Base-by-base conservation (phyloP, 2,113 vertebrate genomes). In the Orthonyx spaldingii region DNA sequence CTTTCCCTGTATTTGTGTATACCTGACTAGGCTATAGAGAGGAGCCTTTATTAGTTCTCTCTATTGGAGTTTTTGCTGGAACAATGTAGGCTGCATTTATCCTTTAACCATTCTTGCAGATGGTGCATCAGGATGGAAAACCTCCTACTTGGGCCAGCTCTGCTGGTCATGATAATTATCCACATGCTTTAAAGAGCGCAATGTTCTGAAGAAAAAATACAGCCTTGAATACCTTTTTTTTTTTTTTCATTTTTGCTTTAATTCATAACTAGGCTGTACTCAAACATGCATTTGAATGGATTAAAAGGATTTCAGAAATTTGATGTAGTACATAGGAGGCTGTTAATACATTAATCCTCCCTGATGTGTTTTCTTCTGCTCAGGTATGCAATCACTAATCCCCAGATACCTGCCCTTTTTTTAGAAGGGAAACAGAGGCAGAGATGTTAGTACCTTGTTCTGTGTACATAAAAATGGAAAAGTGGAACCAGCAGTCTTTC, bases 1-100 rank as follows among this genome's bases (percentile, higher is more conserved):
- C 98, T 39, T 97, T 98, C 19, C 98, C 98, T 32, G 91, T 98
- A 23, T 99, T 98, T 49, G 96, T 98, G 46, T 98, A 98, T 87
- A 97, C 98, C 72, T 97, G 97, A 89, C 95, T 98, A 81, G 97
- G 97, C 61, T 98, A 98, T 94, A 94, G 98, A 94, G 98, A 99
- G 6, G 95, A 98, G 52, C 97, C 97, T 33, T 96, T 98, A 91
- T 59, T 96, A 88, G 98, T 98, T 95, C 97, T 99, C 47, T 98
- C 98, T 70, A 87, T 90, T 91, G 98, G 98, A 98, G 77, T 5
- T 90, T 83, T 79, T 86, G 27, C 35, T 79, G 57, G 69, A 80
- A 79, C 52, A 85, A 41, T 32, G 52, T 72, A 68, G 50, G 69
- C 61, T 88, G 56, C 39, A 47, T 80, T 89, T 87, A 47, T 65